phyloP scores from a whole-genome alignment of 2,797 vertebrate species.

The Ptychadena robeensis region DNA sequence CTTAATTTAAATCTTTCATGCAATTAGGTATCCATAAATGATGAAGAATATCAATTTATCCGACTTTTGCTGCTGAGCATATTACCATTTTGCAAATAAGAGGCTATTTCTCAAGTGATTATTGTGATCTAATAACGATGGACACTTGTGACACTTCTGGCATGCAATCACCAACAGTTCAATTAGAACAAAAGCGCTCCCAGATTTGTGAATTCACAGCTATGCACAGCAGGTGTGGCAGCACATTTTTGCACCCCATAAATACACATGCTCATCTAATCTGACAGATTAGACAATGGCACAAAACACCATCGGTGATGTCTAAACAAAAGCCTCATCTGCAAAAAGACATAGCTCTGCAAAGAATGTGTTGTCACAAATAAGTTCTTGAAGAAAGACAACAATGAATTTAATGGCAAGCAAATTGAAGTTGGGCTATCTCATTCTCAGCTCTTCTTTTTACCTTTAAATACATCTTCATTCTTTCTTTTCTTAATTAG shows the following conservation, averaged over 20 bases:
- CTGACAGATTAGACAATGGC: slow-evolving; percentile 89
- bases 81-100: slow-evolving; percentile 69
- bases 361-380: slow-evolving; percentile 64
- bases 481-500: slow-evolving; percentile 74
- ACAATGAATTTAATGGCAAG: slow-evolving; percentile 73
- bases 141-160: slow-evolving; percentile 92
- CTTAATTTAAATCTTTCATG: not conserved
- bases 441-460: slow-evolving; percentile 69
- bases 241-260: slow-evolving; percentile 87
- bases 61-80: not conserved
- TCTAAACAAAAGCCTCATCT: slow-evolving; percentile 83
- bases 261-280: slow-evolving; percentile 88
- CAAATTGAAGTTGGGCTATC: slow-evolving; percentile 65
- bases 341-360: slow-evolving; percentile 69
- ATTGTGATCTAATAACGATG: slow-evolving; percentile 86
- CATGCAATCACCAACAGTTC: slow-evolving; percentile 87
- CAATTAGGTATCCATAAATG: not conserved
- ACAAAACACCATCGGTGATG: slow-evolving; percentile 76
- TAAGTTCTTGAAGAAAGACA: slow-evolving; percentile 73
- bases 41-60: not conserved
- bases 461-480: slow-evolving; percentile 71
- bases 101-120: slow-evolving; percentile 72
- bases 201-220: slow-evolving; percentile 83
- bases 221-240: slow-evolving; percentile 92
- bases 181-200: slow-evolving; percentile 83